Evolutionary conservation across 2,113 vertebrate species (phyloP).

Genomic region (Megalops atlanticus): DNA sequence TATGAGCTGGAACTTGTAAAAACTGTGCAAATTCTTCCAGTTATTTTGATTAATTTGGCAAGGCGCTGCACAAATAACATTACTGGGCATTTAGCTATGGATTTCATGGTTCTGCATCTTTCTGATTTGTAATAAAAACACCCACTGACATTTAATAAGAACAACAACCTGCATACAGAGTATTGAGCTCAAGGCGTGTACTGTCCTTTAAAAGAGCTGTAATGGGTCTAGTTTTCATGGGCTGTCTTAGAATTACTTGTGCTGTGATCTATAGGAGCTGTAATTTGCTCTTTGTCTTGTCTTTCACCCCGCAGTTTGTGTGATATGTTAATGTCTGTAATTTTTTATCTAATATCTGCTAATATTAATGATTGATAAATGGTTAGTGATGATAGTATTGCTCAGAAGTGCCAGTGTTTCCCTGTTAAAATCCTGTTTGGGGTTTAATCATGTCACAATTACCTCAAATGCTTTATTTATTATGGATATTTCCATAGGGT

Average conservation of each 20-base stretch:
- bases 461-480: not conserved
- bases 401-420: not conserved
- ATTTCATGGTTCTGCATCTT: not conserved
- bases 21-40: not conserved
- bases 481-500: too few species aligned
- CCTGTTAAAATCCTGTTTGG: not conserved
- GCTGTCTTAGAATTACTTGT: not conserved
- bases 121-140: not conserved
- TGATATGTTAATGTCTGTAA: too few species aligned
- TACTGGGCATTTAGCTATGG: not conserved
- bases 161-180: conserved; percentile 2
- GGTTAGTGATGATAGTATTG: not conserved
- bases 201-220: not conserved
- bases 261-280: not conserved
- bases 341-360: not conserved
- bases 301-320: not conserved
- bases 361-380: not conserved
- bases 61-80: not conserved
- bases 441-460: not conserved
- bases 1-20: not conserved
- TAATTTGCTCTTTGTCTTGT: not conserved
- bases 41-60: not conserved
- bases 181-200: not conserved
- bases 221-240: not conserved
- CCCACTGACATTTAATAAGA: not conserved